Evolutionary conservation across 2,113 vertebrate species (phyloP), one percentile per base, ranked within the genome.

Genomic region (Diglossa brunneiventris): DNA sequence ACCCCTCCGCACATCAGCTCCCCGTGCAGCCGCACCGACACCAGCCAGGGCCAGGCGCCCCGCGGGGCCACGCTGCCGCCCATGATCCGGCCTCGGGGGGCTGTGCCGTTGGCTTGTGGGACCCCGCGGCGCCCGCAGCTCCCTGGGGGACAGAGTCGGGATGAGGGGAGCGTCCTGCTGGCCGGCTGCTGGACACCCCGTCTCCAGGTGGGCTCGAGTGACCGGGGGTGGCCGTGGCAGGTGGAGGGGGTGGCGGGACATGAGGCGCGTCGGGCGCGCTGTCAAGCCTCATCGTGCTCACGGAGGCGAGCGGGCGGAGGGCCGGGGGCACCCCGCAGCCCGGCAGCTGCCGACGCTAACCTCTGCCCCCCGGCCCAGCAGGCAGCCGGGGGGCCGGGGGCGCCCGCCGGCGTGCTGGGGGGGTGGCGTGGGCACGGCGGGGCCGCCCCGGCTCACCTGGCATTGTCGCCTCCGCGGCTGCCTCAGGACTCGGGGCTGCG

Each of bases 11-110:
- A 99, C 98, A 99, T 98, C 89, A 99, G 95, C 46, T 98, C 98
- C 19, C 99, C 98, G 2, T 98, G 98, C n/a, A 99, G 95, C 82
- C 98, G 98, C 87, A 99, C 98, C 16, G 98, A 98, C 90, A 99
- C 99, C 94, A 99, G 97, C 99, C 99, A 99, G 33, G 99, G 99
- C 99, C 99, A 99, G 92, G 98, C 98, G 19, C 99, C 99, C 0
- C 89, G 98, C 3, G 97, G 95, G 3, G 99, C 99, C 12, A 84
- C 95, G 22, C 97, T 98, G 70, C 99, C 99, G 1, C 99, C 99
- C 66, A 99, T 91, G 93, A 96, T 96, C 64, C 95, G 93, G 87
- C 96, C 96, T 53, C 56, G 86, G 9, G 46, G 80, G 16, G n/a
- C 93, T 0, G 93, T 96, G 68, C 15, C 1, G 7, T 96, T 95